Conservation (phyloP, 2,888 invertebrate species). For the Omphaloscelis lunosa region DNA sequence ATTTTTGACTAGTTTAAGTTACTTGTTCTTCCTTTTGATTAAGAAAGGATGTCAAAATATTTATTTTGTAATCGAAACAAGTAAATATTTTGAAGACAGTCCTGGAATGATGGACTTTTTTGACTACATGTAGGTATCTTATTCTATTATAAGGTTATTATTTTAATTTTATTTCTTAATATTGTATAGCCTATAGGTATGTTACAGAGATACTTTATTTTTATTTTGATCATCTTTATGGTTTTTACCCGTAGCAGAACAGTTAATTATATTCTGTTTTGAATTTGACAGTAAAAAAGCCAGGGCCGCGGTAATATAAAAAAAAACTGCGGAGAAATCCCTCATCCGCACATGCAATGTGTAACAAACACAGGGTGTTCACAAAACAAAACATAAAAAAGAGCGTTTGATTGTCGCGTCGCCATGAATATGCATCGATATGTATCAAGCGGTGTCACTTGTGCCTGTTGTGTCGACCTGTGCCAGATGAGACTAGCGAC, state of each 20-base stretch:
- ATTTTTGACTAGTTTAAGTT: not conserved
- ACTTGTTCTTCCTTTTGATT: not conserved
- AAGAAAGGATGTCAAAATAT: not conserved
- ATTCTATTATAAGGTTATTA: too few species aligned
- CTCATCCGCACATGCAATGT: conserved; percentile 42
- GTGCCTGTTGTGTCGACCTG: conserved; percentile 45
- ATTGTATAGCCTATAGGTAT: not conserved
- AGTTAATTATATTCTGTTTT: not conserved
- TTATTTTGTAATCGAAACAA: not conserved
- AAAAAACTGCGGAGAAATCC: not conserved
- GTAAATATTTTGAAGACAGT: not conserved
- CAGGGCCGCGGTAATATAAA: not conserved
- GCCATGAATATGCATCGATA: conserved; percentile 82
- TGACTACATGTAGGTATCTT: too few species aligned
- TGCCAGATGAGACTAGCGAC: conserved; percentile 51
- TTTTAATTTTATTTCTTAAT: not conserved
- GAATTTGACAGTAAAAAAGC: not conserved
- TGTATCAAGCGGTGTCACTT: conserved; percentile 73
- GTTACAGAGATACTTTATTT: not conserved
- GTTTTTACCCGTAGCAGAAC: not conserved
- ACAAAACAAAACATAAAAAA: conserved; percentile 74
- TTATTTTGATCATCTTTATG: not conserved
- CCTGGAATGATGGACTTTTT: not conserved
- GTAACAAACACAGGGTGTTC: conserved; percentile 46
- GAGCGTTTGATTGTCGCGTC: conserved; percentile 76